These are phyloP conservation scores for Acridotheres tristis DNA, from an alignment of 2,797 vertebrate genomes.

Conservation along the genomic window DNA sequence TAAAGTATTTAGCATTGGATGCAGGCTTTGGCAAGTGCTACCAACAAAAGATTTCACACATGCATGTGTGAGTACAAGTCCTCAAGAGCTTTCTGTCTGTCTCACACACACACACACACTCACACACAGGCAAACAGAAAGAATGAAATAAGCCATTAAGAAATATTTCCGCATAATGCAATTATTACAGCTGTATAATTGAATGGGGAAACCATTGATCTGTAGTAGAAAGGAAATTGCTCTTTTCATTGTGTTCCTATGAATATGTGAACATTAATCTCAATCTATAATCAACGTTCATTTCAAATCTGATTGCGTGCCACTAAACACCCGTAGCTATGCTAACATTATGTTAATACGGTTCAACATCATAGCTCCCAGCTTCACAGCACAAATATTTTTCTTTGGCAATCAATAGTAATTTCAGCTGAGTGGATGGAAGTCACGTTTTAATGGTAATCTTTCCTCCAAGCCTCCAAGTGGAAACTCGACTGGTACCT, in stretches of 20 bases:
- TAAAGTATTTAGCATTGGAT: constrained; percentile 78
- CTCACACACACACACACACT: neutral
- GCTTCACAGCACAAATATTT: constrained; percentile 87
- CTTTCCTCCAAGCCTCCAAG: constrained; percentile 80
- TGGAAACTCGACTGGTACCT: constrained; percentile 81
- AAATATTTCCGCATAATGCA: constrained; percentile 86
- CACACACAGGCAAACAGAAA: constrained; percentile 71
- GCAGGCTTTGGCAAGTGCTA: constrained; percentile 71
- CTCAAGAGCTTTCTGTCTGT: neutral
- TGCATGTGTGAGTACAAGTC: neutral
- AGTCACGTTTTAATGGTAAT: constrained; percentile 87
- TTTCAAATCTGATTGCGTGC: constrained; percentile 86
- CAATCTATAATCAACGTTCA: constrained; percentile 87
- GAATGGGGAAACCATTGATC: constrained; percentile 88
- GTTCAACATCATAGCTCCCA: constrained; percentile 86
- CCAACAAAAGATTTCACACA: constrained; percentile 77
- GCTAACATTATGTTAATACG: constrained; percentile 89
- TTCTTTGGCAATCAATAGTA: constrained; percentile 88
- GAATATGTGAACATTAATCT: constrained; percentile 90
- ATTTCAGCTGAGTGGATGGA: constrained; percentile 86
- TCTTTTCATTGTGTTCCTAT: constrained; percentile 86
- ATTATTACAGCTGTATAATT: constrained; percentile 89
- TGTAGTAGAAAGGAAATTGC: constrained; percentile 87
- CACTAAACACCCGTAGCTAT: constrained; percentile 86
- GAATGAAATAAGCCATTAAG: constrained; percentile 86